A percentile compares a stretch with the other conserved stretches of the same genome.
Evolutionary conservation across 2,797 vertebrate genomes (phyloP).

Genomic region (Lepidocolaptes lacrymiger): DNA sequence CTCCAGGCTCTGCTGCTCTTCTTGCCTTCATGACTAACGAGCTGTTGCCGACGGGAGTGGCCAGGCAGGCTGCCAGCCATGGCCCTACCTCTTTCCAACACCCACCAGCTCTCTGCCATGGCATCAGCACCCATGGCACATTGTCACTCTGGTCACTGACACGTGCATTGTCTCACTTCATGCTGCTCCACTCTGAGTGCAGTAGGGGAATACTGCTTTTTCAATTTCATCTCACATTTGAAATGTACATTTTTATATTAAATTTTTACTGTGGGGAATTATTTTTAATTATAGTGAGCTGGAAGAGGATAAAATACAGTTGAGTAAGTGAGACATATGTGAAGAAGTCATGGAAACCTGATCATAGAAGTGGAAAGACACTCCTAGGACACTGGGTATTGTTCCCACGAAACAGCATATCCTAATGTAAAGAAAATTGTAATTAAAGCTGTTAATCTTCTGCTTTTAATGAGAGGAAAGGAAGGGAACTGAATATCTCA

Average conservation of each 20-base stretch:
- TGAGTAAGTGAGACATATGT: constrained; percentile 55
- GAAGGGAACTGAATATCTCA: background rate
- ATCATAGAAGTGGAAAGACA: constrained; percentile 32
- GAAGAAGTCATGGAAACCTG: constrained; percentile 57
- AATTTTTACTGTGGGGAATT: constrained; percentile 47
- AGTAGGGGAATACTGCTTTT: background rate
- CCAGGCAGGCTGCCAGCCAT: background rate
- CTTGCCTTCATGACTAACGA: fast-evolving
- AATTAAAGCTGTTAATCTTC: constrained; percentile 70
- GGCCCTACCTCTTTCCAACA: background rate
- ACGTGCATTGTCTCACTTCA: fast-evolving
- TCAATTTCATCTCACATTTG: constrained; percentile 20
- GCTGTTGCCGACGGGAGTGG: background rate
- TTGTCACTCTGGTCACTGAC: background rate
- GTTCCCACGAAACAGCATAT: constrained; percentile 27
- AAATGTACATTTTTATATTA: constrained; percentile 61
- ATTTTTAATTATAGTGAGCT: constrained; percentile 67
- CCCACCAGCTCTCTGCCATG: fast-evolving
- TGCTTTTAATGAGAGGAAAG: constrained; percentile 21
- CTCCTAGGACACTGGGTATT: constrained; percentile 50
- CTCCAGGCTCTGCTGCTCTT: background rate
- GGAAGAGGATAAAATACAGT: constrained; percentile 52
- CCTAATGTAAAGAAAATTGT: constrained; percentile 64
- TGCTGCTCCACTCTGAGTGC: background rate
- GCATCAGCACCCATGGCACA: fast-evolving